Percentiles rank a stretch among this genome's conserved stretches.
Evolutionary conservation across 2,113 vertebrate species (phyloP).

Genomic region (Lophura nycthemera): DNA sequence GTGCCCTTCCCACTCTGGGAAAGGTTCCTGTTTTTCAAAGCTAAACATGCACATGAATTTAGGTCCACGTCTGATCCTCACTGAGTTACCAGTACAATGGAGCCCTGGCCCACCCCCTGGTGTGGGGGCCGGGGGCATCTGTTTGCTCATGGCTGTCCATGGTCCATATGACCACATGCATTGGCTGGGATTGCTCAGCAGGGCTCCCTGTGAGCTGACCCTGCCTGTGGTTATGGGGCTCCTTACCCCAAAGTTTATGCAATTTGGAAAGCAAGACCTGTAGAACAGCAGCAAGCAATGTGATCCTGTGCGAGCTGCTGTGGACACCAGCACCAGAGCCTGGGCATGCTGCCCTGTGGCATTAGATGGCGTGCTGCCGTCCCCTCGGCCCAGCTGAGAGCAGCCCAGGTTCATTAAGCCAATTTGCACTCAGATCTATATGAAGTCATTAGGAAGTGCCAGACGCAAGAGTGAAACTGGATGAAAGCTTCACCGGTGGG

Average conservation of each 20-base stretch:
- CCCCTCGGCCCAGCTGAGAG: neutral
- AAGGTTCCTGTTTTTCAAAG: too few relatives aligned
- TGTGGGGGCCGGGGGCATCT: neutral
- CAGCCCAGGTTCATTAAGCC: neutral
- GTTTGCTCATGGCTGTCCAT: neutral
- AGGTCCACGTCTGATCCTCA: too few relatives aligned
- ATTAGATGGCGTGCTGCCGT: neutral
- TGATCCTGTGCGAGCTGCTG: neutral
- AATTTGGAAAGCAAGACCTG: neutral
- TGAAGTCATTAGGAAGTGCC: neutral
- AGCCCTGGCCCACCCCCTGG: neutral
- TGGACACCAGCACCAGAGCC: neutral
- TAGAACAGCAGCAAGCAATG: neutral
- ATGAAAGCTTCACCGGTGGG: neutral
- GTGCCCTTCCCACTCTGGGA: too few relatives aligned
- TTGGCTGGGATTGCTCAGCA: neutral
- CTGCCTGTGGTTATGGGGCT: neutral
- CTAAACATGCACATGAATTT: too few relatives aligned
- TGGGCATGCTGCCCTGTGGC: rapidly evolving
- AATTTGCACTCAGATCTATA: neutral
- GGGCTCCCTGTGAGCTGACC: neutral
- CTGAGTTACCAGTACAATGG: too few relatives aligned
- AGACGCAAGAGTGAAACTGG: neutral
- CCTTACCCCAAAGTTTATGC: neutral
- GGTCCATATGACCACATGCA: neutral